Evolutionary conservation across 92 coral and sea anemone species (phyloP).

Genomic region (Hydrozoanthus gracilis): DNA sequence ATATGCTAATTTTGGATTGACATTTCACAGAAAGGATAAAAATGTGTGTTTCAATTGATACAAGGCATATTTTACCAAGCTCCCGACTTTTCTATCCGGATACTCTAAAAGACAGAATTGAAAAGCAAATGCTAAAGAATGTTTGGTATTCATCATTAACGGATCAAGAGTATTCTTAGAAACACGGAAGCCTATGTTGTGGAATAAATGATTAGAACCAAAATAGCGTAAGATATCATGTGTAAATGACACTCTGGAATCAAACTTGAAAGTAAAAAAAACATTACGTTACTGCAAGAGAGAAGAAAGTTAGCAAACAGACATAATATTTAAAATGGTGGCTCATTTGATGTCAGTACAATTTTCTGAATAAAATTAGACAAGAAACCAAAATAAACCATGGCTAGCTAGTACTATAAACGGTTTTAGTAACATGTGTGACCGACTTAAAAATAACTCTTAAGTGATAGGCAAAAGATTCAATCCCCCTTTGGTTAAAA

Average conservation of each 20-base stretch:
- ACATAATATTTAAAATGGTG: too few species aligned
- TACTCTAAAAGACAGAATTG: background rate
- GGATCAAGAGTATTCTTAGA: constrained; percentile 23
- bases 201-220: background rate
- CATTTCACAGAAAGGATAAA: background rate
- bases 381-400: too few species aligned
- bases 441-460: too few species aligned
- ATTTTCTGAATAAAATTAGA: too few species aligned
- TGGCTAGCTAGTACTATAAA: too few species aligned
- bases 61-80: background rate
- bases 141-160: constrained; percentile 12
- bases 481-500: too few species aligned
- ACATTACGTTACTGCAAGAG: too few species aligned
- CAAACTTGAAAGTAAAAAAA: background rate
- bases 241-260: background rate
- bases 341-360: too few species aligned
- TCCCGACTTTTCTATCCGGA: constrained; percentile 3
- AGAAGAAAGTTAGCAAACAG: too few species aligned
- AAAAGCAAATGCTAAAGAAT: background rate
- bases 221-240: background rate
- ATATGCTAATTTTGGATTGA: background rate
- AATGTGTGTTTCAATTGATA: background rate
- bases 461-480: too few species aligned
- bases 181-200: constrained; percentile 7
- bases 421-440: too few species aligned